phyloP scores from a whole-genome alignment of 1,140 invertebrate genomes.

The Portunus trituberculatus region DNA sequence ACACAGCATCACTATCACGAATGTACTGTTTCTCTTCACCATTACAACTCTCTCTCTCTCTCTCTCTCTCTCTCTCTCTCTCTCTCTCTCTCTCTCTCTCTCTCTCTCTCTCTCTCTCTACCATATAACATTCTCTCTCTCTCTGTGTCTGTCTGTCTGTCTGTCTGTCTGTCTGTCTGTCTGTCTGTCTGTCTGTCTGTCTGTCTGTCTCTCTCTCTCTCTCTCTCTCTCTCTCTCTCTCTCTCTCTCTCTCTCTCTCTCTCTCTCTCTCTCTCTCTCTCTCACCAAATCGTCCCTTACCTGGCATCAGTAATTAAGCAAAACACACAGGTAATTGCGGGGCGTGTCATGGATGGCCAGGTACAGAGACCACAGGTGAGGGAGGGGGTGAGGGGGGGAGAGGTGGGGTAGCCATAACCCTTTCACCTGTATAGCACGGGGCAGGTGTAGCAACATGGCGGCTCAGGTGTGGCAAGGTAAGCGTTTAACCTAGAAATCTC shows the following conservation, averaged over 20 bases:
- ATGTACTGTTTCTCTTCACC: no score
- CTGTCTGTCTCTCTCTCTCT: neutral
- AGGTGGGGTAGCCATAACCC: no score
- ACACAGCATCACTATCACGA: neutral
- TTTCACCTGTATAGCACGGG: no score
- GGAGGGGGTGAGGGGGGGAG: neutral
- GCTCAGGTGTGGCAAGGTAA: no score
- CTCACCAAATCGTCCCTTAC: neutral
- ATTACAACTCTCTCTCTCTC: neutral
- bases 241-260: constrained; percentile 18
- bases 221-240: neutral
- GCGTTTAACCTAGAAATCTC: no score
- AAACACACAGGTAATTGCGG: no score
- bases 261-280: neutral
- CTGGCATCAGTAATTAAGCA: neutral
- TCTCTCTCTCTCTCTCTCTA: neutral
- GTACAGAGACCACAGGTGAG: neutral
- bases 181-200: no score
- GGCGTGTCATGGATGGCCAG: no score
- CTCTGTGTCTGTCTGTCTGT: neutral
- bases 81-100: neutral
- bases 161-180: no score
- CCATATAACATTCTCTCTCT: neutral
- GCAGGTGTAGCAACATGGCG: no score
- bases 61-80: neutral